Evolutionary conservation across 1,140 invertebrate genomes (phyloP).

Genomic region (Drosophila trapezifrons): DNA sequence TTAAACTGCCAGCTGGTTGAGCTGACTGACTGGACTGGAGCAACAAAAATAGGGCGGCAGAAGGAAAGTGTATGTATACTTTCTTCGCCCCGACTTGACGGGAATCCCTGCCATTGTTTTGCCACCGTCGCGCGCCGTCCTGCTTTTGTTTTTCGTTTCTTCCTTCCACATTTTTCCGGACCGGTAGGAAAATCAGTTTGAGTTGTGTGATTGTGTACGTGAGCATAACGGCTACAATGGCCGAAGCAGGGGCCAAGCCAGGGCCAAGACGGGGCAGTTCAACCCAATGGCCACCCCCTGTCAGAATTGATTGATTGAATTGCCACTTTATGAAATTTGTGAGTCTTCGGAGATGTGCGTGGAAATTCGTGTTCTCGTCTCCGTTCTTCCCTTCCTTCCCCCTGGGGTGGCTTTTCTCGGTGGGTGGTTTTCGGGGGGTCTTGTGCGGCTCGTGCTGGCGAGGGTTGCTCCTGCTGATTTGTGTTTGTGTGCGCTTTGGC

Average conservation of each 20-base stretch:
- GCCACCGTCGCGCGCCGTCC: background rate
- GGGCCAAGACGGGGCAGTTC: conserved; percentile 28
- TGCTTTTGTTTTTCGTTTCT: conserved; percentile 2
- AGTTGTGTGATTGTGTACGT: conserved; percentile 82
- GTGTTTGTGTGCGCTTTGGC: conserved; percentile 68
- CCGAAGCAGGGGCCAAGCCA: conserved; percentile 17
- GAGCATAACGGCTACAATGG: conserved; percentile 76
- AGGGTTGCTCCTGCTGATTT: conserved; percentile 74
- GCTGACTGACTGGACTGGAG: conserved; percentile 37
- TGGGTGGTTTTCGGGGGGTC: conserved; percentile 12
- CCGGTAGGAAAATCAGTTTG: conserved; percentile 64
- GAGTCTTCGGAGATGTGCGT: conserved; percentile 84
- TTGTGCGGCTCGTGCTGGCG: conserved; percentile 14
- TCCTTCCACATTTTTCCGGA: conserved; percentile 12
- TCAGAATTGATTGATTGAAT: conserved; percentile 84
- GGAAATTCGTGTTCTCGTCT: conserved; percentile 67
- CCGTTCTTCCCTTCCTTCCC: conserved; percentile 8
- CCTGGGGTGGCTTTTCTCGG: conserved; percentile 29
- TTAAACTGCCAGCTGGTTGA: conserved; percentile 67
- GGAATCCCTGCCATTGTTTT: conserved; percentile 26
- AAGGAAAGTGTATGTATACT: conserved; percentile 61
- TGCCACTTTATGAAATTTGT: conserved; percentile 84
- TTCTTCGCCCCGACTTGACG: conserved; percentile 42
- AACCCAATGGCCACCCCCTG: conserved; percentile 52
- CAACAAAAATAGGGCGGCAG: background rate